These are phyloP conservation scores for Apeltes quadracus DNA, from an alignment of 2,113 vertebrate genomes.

Conservation along the genomic window DNA sequence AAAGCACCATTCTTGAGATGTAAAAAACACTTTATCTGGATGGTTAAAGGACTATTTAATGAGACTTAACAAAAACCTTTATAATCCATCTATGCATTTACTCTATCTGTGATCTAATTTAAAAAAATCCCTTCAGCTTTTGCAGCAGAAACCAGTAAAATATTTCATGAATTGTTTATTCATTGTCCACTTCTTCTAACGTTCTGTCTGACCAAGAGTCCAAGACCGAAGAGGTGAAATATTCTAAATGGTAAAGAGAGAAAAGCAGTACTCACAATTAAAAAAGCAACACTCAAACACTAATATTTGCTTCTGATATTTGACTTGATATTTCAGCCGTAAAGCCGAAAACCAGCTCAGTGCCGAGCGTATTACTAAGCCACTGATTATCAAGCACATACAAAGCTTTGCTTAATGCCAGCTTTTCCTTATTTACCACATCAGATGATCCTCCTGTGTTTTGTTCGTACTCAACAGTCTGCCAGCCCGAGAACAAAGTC, in stretches of 20 bases:
- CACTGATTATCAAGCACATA: background rate
- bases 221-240: background rate
- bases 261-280: background rate
- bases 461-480: constrained; percentile 25
- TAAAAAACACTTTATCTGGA: background rate
- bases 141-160: background rate
- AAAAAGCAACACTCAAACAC: background rate
- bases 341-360: background rate
- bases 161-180: background rate
- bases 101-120: background rate
- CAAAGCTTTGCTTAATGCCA: background rate
- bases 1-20: background rate
- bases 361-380: background rate
- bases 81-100: background rate
- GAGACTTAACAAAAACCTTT: background rate
- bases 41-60: background rate
- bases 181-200: background rate
- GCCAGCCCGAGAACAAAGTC: constrained; percentile 8
- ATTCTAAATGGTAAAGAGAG: background rate
- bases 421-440: background rate
- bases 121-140: background rate
- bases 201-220: background rate
- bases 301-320: background rate
- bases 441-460: constrained; percentile 20
- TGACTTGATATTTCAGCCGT: background rate